Evolutionary conservation across 2,888 invertebrate species (phyloP).

Genomic region (Hydrotaea diabolus): DNA sequence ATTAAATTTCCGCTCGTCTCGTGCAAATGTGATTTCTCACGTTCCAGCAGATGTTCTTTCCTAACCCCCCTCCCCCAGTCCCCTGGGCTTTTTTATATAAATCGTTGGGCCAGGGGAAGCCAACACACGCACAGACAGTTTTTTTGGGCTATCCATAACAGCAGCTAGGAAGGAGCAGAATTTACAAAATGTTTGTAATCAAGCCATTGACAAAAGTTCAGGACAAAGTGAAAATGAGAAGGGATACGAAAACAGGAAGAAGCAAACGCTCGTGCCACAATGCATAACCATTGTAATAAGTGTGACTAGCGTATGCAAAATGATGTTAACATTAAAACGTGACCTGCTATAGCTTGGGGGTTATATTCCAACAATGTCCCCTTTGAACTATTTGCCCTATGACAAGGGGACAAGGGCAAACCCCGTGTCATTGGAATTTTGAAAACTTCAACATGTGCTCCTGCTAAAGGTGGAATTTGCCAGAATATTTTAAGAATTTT

Average conservation of each 20-base stretch:
- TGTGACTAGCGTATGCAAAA: slow-evolving; percentile 39
- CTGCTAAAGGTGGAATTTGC: no score
- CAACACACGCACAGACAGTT: not conserved
- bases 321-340: slow-evolving; percentile 53
- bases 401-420: no score
- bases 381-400: not conserved
- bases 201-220: slow-evolving; percentile 8
- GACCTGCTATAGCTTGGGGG: not conserved
- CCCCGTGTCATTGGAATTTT: no score
- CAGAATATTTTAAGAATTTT: no score
- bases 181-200: not conserved
- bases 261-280: not conserved
- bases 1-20: slow-evolving; percentile 56
- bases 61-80: not conserved
- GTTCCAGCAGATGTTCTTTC: slow-evolving; percentile 29
- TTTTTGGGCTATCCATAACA: not conserved
- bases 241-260: not conserved
- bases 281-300: slow-evolving; percentile 29
- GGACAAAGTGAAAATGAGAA: not conserved
- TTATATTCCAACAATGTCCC: not conserved
- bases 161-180: not conserved
- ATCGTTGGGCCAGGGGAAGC: not conserved
- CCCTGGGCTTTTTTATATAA: not conserved
- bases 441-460: no score
- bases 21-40: slow-evolving; percentile 46